A percentile compares a stretch with the other conserved stretches of the same genome.
Evolutionary conservation across 2,888 invertebrate genomes (phyloP).

Genomic region (Ceramica pisi): DNA sequence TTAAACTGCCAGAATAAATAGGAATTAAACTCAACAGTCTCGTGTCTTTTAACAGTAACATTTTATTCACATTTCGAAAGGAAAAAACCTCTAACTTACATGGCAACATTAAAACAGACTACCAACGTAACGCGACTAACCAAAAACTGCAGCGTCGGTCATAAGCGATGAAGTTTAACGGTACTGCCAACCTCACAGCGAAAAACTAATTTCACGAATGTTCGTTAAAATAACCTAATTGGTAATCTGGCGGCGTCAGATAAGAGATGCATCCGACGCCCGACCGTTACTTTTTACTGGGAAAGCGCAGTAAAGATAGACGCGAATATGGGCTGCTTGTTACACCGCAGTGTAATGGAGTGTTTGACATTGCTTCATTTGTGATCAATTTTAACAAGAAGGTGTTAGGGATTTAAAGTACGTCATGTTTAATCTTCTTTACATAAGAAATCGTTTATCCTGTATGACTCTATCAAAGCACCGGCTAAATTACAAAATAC

Average conservation of each 20-base stretch:
- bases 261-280: constrained; percentile 57
- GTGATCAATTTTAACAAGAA: neutral
- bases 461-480: no score
- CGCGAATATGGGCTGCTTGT: constrained; percentile 13
- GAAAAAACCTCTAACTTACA: constrained; percentile 10
- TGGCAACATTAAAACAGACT: constrained; percentile 27
- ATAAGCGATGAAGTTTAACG: constrained; percentile 59
- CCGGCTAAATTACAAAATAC: no score
- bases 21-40: neutral
- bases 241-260: constrained; percentile 56
- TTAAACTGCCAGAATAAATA: neutral
- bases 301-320: constrained; percentile 66
- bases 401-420: neutral
- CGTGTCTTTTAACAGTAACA: neutral
- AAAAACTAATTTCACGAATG: constrained; percentile 63
- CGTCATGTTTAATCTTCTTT: no score
- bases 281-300: constrained; percentile 67
- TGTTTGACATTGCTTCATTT: neutral
- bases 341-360: constrained; percentile 18
- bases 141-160: constrained; percentile 44
- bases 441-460: no score
- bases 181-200: constrained; percentile 41
- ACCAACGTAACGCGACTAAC: constrained; percentile 40
- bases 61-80: neutral
- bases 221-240: constrained; percentile 66